Percentiles rank a stretch among this genome's conserved stretches.
Conservation (phyloP, 2,797 vertebrate genomes). For the Hippocampus kuda region DNA sequence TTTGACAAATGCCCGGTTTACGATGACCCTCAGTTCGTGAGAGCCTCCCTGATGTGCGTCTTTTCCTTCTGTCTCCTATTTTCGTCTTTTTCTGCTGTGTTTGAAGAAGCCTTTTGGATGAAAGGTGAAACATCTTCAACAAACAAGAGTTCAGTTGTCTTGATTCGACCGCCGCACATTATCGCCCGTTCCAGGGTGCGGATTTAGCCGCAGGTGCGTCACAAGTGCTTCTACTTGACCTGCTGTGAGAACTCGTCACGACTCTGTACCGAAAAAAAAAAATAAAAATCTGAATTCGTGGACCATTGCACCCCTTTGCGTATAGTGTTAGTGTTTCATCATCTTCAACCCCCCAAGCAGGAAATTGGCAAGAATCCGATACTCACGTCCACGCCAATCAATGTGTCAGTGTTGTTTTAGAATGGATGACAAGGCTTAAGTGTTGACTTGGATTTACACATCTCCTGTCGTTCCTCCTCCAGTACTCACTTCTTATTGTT, state of each 20-base stretch:
- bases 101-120: not conserved
- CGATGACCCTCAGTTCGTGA: not conserved
- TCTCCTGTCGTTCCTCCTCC: slow-evolving; percentile 21
- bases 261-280: not conserved
- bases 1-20: no score
- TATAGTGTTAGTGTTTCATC: slow-evolving; percentile 53
- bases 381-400: slow-evolving; percentile 39
- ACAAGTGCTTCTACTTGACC: no score
- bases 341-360: slow-evolving; percentile 44
- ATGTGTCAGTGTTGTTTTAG: slow-evolving; percentile 51
- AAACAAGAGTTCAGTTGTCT: not conserved
- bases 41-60: not conserved
- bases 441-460: slow-evolving; percentile 59
- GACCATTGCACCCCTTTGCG: not conserved
- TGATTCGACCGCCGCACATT: not conserved
- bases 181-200: no score
- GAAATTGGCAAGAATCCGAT: slow-evolving; percentile 49
- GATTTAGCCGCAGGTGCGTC: no score
- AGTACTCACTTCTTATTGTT: slow-evolving; percentile 87
- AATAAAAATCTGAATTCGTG: not conserved
- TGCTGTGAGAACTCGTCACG: no score
- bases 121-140: not conserved
- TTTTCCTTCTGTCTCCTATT: not conserved
- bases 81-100: not conserved
- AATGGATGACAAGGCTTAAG: slow-evolving; percentile 74